phyloP scores from a whole-genome alignment of 2,888 invertebrate genomes.

The Eudemis profundana region DNA sequence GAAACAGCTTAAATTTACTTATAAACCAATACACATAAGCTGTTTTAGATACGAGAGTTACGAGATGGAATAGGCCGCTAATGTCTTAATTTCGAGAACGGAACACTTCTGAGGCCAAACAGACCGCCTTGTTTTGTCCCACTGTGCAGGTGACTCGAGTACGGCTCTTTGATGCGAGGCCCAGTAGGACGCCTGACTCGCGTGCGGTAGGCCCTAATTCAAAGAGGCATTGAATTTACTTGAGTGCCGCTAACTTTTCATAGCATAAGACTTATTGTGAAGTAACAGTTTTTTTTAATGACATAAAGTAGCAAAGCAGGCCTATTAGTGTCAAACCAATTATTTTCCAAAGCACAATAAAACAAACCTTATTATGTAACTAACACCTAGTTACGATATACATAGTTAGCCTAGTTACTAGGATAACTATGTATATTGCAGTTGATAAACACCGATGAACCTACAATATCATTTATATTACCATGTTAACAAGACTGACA shows the following conservation, averaged over 20 bases:
- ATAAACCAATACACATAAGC: neutral
- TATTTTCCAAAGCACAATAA: neutral
- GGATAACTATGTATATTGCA: too few species aligned
- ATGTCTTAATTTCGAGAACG: constrained; percentile 80
- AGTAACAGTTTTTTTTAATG: neutral
- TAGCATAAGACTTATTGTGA: constrained; percentile 10
- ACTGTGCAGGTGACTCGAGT: constrained; percentile 57
- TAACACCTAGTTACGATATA: too few species aligned
- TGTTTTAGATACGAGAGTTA: constrained; percentile 12
- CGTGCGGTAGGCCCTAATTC: constrained; percentile 39
- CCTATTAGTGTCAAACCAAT: neutral
- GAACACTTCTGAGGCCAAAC: constrained; percentile 76
- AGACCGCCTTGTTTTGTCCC: constrained; percentile 71
- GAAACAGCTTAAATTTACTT: constrained; percentile 18
- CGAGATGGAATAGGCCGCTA: constrained; percentile 56
- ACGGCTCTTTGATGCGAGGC: constrained; percentile 33
- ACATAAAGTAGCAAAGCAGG: neutral
- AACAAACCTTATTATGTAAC: too few species aligned
- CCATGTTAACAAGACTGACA: too few species aligned
- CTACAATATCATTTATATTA: too few species aligned
- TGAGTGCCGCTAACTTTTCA: constrained; percentile 11
- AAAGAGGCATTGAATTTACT: constrained; percentile 12
- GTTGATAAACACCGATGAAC: too few species aligned
- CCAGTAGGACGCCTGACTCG: constrained; percentile 30
- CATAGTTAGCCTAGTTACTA: too few species aligned